Percentiles rank a stretch among this genome's conserved stretches.
These are phyloP conservation scores for Rhinatrema bivittatum DNA, from an alignment of 2,797 vertebrate species.

Conservation along the genomic window DNA sequence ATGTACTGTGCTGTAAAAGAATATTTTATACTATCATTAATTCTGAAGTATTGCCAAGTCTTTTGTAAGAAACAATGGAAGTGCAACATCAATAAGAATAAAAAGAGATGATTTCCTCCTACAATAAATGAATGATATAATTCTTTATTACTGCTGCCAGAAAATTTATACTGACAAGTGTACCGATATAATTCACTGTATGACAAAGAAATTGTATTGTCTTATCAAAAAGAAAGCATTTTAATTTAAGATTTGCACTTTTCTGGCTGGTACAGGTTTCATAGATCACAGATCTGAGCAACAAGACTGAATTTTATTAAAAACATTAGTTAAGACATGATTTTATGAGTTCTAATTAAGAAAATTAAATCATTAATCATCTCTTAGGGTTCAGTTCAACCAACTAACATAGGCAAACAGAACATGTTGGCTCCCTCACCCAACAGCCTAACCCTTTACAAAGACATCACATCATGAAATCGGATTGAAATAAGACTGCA, in stretches of 20 bases:
- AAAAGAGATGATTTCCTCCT: slow-evolving; percentile 33
- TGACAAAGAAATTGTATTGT: slow-evolving; percentile 24
- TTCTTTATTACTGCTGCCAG: slow-evolving; percentile 33
- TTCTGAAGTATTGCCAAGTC: slow-evolving; percentile 38
- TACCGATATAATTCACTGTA: slow-evolving; percentile 28
- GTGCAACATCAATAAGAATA: slow-evolving; percentile 19
- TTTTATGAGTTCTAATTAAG: slow-evolving; percentile 12
- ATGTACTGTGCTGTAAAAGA: slow-evolving; percentile 36
- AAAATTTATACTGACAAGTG: slow-evolving; percentile 40
- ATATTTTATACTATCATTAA: slow-evolving; percentile 41
- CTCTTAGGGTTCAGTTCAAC: too few relatives aligned
- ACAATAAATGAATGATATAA: slow-evolving; percentile 37
- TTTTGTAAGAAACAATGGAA: slow-evolving; percentile 39
- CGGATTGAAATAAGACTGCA: too few relatives aligned
- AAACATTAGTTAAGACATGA: slow-evolving; percentile 10
- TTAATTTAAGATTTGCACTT: slow-evolving; percentile 37
- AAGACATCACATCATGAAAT: too few relatives aligned
- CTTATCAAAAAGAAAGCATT: slow-evolving; percentile 24
- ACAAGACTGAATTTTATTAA: slow-evolving; percentile 15
- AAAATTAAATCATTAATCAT: not conserved
- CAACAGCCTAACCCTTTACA: too few relatives aligned
- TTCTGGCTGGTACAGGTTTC: slow-evolving; percentile 14
- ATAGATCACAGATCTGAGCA: slow-evolving; percentile 21
- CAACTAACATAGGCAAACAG: too few relatives aligned
- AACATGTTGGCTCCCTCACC: too few relatives aligned